A percentile compares a stretch with the other conserved stretches of the same genome.
These are phyloP conservation scores for Hucho hucho DNA, from an alignment of 2,113 vertebrate species.

Conservation along the genomic window DNA sequence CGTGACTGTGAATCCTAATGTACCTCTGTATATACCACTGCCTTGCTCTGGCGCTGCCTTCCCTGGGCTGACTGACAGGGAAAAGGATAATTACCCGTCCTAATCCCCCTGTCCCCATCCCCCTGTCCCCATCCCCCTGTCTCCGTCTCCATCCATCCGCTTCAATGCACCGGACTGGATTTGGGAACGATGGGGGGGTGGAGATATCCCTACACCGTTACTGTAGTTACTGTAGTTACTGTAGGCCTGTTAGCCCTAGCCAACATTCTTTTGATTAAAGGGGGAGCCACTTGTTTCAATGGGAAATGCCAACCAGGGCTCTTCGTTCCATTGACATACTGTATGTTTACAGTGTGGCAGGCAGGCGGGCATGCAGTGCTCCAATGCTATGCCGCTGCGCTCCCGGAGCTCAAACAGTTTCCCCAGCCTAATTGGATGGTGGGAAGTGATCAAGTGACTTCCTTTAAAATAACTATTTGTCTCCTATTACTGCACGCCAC, in stretches of 20 bases:
- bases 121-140: not conserved
- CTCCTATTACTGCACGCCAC: not conserved
- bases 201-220: not conserved
- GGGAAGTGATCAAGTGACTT: conserved; percentile 6
- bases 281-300: not conserved
- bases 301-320: not conserved
- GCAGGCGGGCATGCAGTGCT: not conserved
- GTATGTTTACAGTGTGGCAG: not conserved
- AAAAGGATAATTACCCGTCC: not conserved
- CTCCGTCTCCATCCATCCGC: not conserved
- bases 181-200: not conserved
- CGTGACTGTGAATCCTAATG: conserved; percentile 24
- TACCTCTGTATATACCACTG: not conserved
- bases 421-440: not conserved
- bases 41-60: not conserved
- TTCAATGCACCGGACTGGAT: not conserved
- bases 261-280: not conserved
- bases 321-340: not conserved
- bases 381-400: not conserved
- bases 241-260: not conserved
- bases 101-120: not conserved
- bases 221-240: too few relatives aligned
- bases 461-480: not conserved
- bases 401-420: not conserved
- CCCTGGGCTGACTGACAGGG: not conserved